Percentiles rank a stretch among this genome's conserved stretches.
These are phyloP conservation scores for Geophilus truncorum DNA, from an alignment of 2,888 invertebrate species.

Conservation along the genomic window DNA sequence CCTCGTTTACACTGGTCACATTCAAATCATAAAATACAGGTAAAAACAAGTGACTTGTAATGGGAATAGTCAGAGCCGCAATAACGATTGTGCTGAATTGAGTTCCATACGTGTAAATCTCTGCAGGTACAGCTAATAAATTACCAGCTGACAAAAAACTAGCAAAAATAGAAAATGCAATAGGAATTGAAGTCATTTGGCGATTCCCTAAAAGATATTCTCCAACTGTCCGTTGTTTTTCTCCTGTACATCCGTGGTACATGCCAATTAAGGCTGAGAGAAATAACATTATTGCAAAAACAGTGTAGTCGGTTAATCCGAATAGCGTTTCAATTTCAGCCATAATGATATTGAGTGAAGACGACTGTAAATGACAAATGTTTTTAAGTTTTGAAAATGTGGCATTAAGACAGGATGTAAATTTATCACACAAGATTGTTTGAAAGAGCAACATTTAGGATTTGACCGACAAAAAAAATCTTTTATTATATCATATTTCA, in stretches of 20 bases:
- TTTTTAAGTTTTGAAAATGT: too few relatives aligned
- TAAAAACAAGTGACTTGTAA: neutral
- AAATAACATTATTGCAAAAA: too few relatives aligned
- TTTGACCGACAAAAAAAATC: too few relatives aligned
- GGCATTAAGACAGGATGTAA: too few relatives aligned
- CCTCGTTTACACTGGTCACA: slow-evolving; percentile 22
- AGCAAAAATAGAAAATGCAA: slow-evolving; percentile 17
- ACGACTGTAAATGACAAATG: too few relatives aligned
- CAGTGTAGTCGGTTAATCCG: too few relatives aligned
- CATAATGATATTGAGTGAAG: too few relatives aligned
- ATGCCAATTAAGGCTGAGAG: slow-evolving; percentile 7
- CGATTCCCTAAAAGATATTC: slow-evolving; percentile 30
- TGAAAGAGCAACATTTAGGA: too few relatives aligned
- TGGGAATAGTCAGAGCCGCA: neutral
- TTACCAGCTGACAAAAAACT: slow-evolving; percentile 16
- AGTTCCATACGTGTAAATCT: slow-evolving; percentile 29
- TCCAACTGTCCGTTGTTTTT: slow-evolving; percentile 12
- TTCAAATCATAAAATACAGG: slow-evolving; percentile 9
- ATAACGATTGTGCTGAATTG: neutral
- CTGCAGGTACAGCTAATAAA: neutral
- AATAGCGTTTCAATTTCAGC: too few relatives aligned
- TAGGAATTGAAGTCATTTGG: slow-evolving; percentile 14
- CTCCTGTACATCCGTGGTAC: slow-evolving; percentile 29
- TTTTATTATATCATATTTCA: too few relatives aligned
- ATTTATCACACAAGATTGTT: too few relatives aligned